A percentile compares a stretch with the other conserved stretches of the same genome.
Evolutionary conservation across 2,888 invertebrate genomes (phyloP).

Genomic region (Strigamia crassipes): DNA sequence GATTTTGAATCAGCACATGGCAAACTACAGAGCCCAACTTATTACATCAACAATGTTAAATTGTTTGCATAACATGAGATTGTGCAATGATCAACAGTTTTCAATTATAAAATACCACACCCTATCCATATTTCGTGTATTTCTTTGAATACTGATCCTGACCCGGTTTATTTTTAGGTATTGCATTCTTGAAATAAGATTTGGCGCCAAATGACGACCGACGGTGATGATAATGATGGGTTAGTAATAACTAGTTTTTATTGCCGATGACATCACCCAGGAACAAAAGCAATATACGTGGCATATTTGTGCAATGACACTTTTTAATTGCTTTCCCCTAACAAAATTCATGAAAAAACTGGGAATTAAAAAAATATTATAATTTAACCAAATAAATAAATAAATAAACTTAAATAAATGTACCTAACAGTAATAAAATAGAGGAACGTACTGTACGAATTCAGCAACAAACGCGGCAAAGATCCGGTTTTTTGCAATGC

Average conservation of each 20-base stretch:
- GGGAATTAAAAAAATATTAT: too few relatives aligned
- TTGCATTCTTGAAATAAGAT: background rate
- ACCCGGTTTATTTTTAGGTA: background rate
- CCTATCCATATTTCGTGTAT: background rate
- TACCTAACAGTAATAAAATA: too few relatives aligned
- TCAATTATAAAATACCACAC: background rate
- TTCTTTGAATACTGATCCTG: background rate
- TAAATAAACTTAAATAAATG: too few relatives aligned
- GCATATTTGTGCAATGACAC: background rate
- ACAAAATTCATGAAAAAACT: background rate
- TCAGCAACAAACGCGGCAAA: background rate
- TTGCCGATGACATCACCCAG: background rate
- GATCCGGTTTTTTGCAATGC: background rate
- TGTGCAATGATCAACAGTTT: background rate
- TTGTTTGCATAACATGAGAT: background rate
- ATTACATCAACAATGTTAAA: background rate
- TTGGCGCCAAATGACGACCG: background rate
- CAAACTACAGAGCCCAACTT: background rate
- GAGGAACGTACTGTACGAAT: too few relatives aligned
- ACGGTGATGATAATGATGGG: background rate
- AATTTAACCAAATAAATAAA: too few relatives aligned
- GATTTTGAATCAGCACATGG: slow-evolving; percentile 1
- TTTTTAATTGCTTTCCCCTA: background rate
- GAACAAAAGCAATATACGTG: background rate
- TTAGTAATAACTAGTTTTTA: background rate